Base-by-base conservation (phyloP, 2,797 vertebrate species). In the Salarias fasciatus region DNA sequence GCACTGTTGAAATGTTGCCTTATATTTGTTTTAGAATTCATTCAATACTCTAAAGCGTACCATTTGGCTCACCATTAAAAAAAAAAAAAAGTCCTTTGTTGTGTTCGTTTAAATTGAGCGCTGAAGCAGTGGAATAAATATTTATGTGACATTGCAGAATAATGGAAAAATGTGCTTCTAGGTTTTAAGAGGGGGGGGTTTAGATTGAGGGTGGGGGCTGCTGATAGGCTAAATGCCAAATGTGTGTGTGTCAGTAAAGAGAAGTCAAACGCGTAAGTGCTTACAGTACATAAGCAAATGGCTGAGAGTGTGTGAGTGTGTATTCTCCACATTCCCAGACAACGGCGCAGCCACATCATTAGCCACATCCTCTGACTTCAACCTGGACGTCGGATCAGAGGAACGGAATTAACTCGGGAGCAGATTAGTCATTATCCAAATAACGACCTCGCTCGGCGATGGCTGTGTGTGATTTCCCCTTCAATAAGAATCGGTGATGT, bases 401-500 rank as follows among this genome's bases (percentile, higher is more conserved):
- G 73, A 79, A 84, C 33, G 84, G 79, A 85, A 79, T 81, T 71
- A 83, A 86, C 69, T 73, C 72, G 14, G 70, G 72, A 71, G 66
- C 76, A 78, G 76, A 88, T 90, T 81, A 88, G 84, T 84, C 86
- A 87, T 87, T 88, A 88, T 87, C 85, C 72, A 79, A 87, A 84
- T 88, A 88, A 86, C 71, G 71, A 83, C 76, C 79, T 69, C 45
- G 11, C 73, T 81, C 75, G 18, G 79, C 81, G 79, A 69, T 38
- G 62, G 77, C 78, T 64, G 71, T 42, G 71, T 42, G 59, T 42
- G 68, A 78, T 87, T 87, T 88, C 83, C 83, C 79, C 85, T 89
- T 87, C 87, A 86, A 82, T 86, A 81, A 88, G 85, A 88, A 86
- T 88, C 38, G 80, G 66, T 77, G 82, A 88, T 83, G 86, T 79